Percentiles rank a stretch among this genome's conserved stretches.
Conservation (phyloP, 2,888 invertebrate genomes). For the Acleris laterana region DNA sequence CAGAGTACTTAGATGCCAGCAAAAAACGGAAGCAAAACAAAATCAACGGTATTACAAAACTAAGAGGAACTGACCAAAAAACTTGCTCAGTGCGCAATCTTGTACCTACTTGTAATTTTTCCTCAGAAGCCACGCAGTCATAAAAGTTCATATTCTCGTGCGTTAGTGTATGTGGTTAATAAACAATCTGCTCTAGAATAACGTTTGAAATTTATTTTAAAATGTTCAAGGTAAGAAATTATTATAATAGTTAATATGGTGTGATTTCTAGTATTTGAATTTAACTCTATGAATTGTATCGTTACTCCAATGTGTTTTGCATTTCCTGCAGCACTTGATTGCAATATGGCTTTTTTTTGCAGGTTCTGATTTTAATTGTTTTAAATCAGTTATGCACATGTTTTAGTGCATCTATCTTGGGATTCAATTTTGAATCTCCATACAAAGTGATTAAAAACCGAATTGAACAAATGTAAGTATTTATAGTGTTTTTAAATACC, state of each 20-base stretch:
- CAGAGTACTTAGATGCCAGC: not conserved
- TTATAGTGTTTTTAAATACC: too few relatives aligned
- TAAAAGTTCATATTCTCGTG: conserved; percentile 7
- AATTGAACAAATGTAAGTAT: conserved; percentile 18
- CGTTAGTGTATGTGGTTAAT: conserved; percentile 7
- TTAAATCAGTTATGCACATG: not conserved
- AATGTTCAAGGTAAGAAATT: not conserved
- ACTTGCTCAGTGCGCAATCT: not conserved
- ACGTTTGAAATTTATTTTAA: not conserved
- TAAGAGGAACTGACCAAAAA: conserved; percentile 12
- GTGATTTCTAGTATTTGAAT: not conserved
- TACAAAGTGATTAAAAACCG: not conserved
- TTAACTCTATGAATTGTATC: not conserved
- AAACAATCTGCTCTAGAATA: not conserved
- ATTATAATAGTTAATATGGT: not conserved
- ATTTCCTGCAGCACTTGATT: too few relatives aligned
- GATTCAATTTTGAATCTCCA: not conserved
- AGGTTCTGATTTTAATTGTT: conserved; percentile 14
- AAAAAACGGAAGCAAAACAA: conserved; percentile 7
- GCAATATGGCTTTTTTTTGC: not conserved
- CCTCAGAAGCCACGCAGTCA: conserved; percentile 8
- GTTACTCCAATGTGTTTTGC: too few relatives aligned
- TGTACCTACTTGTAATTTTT: not conserved
- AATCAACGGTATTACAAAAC: not conserved
- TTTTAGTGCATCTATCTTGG: conserved; percentile 2